Base-by-base conservation (phyloP, 2,113 vertebrate genomes). In the Pseudopipra pipra region DNA sequence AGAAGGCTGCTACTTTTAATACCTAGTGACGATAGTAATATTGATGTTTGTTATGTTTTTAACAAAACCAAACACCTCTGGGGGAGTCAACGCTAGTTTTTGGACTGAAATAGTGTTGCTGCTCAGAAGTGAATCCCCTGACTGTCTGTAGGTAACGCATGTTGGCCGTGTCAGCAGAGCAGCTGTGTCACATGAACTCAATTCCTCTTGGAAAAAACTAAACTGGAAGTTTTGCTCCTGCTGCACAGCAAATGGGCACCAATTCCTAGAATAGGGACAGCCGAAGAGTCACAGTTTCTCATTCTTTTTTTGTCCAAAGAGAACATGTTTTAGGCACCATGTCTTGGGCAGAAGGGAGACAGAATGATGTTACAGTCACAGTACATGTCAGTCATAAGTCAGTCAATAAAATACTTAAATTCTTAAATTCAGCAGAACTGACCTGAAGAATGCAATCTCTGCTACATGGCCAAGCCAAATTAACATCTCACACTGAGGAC, bases 1-100 rank as follows among this genome's bases (percentile, higher is more conserved):
- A 68, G 49, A 58, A 89, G n/a, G 12, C 21, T 62, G 21, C 24
- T 68, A 68, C 20, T 76, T 83, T 58, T 80, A 73, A 58, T 70
- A 54, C 1, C 3, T 27, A 41, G 13, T 16, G 49, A 75, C 46
- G 35, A 59, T 14, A 75, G n/a, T 13, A 46, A 22, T 18, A 68
- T 17, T 49, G n/a, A 73, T 51, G 39, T 58, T 81, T 81, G 20
- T 43, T 54, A 67, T 3, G 6, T n/a, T 91, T 85, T 90, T 77
- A 77, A 84, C 13, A 62, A 87, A 95, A 94, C 4, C 39, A 88
- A 70, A 49, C 59, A 89, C 31, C 28, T 89, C 87, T 87, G 52
- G 13, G 77, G 63, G 77, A 89, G 52, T 58, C 37, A 87, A 58
- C 37, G 21, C 46, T 41, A 37, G 25, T 19, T 83, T 85, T 77